Base-by-base conservation (phyloP, 1,140 invertebrate species). In the Octopus sinensis region DNA sequence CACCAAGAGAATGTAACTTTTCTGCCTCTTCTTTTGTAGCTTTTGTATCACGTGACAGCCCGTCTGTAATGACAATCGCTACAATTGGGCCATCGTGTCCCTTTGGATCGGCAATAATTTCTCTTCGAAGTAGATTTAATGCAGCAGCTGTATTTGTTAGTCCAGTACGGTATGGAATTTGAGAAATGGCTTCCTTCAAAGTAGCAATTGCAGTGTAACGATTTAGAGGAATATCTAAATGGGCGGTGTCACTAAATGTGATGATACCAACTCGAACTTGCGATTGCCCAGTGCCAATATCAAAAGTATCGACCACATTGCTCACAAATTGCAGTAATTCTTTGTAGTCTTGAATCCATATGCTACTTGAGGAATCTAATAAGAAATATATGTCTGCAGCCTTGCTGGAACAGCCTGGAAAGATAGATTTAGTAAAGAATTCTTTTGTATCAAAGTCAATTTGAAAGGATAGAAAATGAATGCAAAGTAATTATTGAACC, bases 61-160 rank as follows among this genome's bases (percentile, higher is more conserved):
- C 88, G 78, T 89, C 88, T 5, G 88, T 89, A 17, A 89, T 86
- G 9, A 89, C 81, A 12, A 89, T 84, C 5, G 86, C 85, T 9
- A 89, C 83, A 51, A 81, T 78, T n/a, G 84, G 84, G 9, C 84
- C 78, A 10, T 23, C 79, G 51, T 87, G 73, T 3, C 79, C 80
- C 6, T 53, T 75, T n/a, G n/a, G 17, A 17, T 68, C 43, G 7
- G 23, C 0, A 13, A n/a, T 51, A 30, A 54, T 30, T 43, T 53
- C 17, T 17, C 82, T 78, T 4, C 81, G 68, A 13, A 83, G 80
- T 43, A 82, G 54, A 13, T 81, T 71, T 12, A 86, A 53, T 6
- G 85, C 85, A 13, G 81, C 82, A 10, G 82, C 82, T 4, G 85
- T 86, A 81, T 82, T 82, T 10, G 85, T 86, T 6, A 78, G 43